Percentiles rank a stretch among this genome's conserved stretches.
phyloP scores from a whole-genome alignment of 1,140 invertebrate genomes.

The Drosophila tsacasi region DNA sequence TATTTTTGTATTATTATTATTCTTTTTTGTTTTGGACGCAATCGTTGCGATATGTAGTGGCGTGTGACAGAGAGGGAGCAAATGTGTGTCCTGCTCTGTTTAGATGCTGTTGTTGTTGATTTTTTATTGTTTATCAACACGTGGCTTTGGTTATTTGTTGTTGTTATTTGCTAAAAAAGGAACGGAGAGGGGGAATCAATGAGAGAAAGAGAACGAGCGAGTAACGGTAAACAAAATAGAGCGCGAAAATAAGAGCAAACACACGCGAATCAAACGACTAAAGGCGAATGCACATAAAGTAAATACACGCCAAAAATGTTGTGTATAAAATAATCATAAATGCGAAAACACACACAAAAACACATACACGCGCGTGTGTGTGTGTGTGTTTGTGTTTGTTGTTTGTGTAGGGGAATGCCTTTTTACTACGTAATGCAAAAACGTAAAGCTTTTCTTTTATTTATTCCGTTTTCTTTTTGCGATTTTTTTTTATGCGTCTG shows the following conservation, averaged over 20 bases:
- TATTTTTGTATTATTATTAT: conserved; percentile 28
- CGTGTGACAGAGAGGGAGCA: conserved; percentile 23
- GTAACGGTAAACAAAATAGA: conserved; percentile 20
- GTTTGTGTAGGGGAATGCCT: conserved; percentile 66
- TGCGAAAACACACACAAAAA: conserved; percentile 43
- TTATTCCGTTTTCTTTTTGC: conserved; percentile 35
- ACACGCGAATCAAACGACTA: conserved; percentile 71
- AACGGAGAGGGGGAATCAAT: conserved; percentile 54
- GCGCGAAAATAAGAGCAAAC: conserved; percentile 49
- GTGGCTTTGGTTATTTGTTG: conserved; percentile 36
- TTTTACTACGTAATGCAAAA: conserved; percentile 72
- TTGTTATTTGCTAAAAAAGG: conserved; percentile 47
- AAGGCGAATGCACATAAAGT: conserved; percentile 73
- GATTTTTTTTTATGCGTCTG: conserved; percentile 59
- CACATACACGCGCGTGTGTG: conserved; percentile 7
- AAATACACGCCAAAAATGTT: conserved; percentile 61
- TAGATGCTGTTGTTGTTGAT: conserved; percentile 15
- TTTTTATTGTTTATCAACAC: conserved; percentile 59
- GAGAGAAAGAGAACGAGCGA: conserved; percentile 32
- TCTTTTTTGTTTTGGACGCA: conserved; percentile 56
- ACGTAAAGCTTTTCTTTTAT: conserved; percentile 56
- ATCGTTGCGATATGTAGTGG: conserved; percentile 69
- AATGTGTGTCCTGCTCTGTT: conserved; percentile 12
- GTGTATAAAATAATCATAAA: conserved; percentile 74
- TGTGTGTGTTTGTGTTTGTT: conserved; percentile 28